Base-by-base conservation (phyloP, 2,797 vertebrate species). In the Naso thynnoides region DNA sequence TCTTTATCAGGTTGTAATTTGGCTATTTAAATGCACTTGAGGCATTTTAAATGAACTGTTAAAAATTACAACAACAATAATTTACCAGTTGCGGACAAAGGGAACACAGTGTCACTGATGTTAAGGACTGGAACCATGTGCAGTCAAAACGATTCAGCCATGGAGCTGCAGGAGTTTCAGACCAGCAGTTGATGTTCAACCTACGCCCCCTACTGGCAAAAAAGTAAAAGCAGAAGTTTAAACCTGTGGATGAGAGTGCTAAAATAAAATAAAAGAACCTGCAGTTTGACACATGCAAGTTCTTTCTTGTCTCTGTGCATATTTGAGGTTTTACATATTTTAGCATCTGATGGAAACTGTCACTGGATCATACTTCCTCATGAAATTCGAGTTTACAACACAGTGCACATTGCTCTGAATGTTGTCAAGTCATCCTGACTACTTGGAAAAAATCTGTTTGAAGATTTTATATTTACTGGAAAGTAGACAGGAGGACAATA, bases 11-110 rank as follows among this genome's bases (percentile, higher is more conserved):
- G 45, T 49, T 71, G 36, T 45, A 53, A 68, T 82, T 85, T 82
- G 82, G 73, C 77, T 56, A 62, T 62, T 89, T 82, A 79, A 92
- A 92, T 86, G 88, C 91, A 92, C 89, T 92, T 91, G 75, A 90
- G 86, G 83, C 87, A 79, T 85, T 84, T 79, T 58, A 65, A 85
- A 81, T 72, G 6, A 71, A 70, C 50, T 19, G 19, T 68, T 79
- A 38, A 73, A 79, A 78, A 64, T 48, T 21, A 76, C 41, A 48
- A 78, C 39, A 18, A 47, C 42, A 39, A n/a, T 49, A n/a, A 55
- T 69, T 57, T 26, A 26, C 2, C 18, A 24, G 42, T 26, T 27
- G 45, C 39, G 60, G 81, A 66, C 21, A 47, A 68, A 70, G 58
- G 58, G 70, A 85, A 63, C 59, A 63, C 65, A 29, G 58, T 14